A percentile compares a stretch with the other conserved stretches of the same genome.
Evolutionary conservation across 2,113 vertebrate genomes (phyloP).

Genomic region (Percopsis transmontana): DNA sequence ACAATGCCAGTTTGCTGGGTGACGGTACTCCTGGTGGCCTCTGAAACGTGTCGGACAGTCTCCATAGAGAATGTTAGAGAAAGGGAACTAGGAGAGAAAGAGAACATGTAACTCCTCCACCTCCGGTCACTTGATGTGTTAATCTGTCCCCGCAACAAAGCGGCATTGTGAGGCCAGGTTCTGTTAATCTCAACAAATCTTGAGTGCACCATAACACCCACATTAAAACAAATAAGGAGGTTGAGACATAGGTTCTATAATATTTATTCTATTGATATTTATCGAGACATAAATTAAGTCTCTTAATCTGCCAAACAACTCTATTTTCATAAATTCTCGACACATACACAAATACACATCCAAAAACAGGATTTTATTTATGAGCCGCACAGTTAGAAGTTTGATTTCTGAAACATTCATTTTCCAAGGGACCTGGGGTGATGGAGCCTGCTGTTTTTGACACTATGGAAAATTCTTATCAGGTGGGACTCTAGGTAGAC

Average conservation of each 20-base stretch:
- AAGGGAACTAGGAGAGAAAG: slow-evolving; percentile 32
- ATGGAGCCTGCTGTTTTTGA: neutral
- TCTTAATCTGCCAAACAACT: too few relatives aligned
- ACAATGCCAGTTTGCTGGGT: slow-evolving; percentile 1
- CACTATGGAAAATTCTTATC: slow-evolving; percentile 19
- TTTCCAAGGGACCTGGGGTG: neutral
- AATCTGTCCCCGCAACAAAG: slow-evolving; percentile 80
- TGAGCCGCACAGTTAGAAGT: too few relatives aligned
- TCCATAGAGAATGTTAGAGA: slow-evolving; percentile 42
- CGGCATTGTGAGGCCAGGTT: slow-evolving; percentile 73
- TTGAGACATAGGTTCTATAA: slow-evolving; percentile 1
- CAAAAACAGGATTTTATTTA: too few relatives aligned
- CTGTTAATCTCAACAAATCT: slow-evolving; percentile 75
- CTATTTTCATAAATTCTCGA: too few relatives aligned
- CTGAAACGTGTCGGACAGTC: slow-evolving; percentile 22
- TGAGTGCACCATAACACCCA: slow-evolving; percentile 33
- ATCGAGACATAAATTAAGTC: too few relatives aligned
- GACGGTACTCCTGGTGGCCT: slow-evolving; percentile 43
- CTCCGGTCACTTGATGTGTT: slow-evolving; percentile 81
- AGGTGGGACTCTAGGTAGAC: slow-evolving; percentile 17
- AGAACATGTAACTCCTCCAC: slow-evolving; percentile 58
- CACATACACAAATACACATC: too few relatives aligned
- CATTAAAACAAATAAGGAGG: slow-evolving; percentile 40
- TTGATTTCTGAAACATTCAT: neutral
- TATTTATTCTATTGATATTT: neutral